Evolutionary conservation across 2,888 invertebrate species (phyloP), one percentile per base, ranked within the genome.

Genomic region (Abrostola triplasia): DNA sequence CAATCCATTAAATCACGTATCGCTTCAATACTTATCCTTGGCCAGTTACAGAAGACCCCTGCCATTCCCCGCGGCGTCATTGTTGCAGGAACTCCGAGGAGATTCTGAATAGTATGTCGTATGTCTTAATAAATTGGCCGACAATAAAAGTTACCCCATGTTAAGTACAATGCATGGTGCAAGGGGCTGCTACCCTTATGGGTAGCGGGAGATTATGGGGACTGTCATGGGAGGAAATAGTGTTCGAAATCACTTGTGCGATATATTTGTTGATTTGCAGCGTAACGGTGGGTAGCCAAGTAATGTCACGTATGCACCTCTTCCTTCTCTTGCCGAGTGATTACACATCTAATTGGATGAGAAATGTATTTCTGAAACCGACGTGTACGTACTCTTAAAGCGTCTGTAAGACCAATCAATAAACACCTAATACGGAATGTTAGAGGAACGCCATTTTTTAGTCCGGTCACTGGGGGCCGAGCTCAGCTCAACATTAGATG

Each of bases 81-180:
- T 83, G 72, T 77, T 40, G 54, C 50, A 6, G 41, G 70, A 73
- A 66, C 62, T 69, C 24, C 11, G 47, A 62, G 64, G 79, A 72
- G 77, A 60, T 62, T 83, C 81, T 86, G 77, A 89, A 92, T 89
- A 84, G 80, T 69, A 74, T 77, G 74, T 73, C 77, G 78, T 67
- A 76, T 89, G 55, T 87, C 91, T 72, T 35, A 57, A 53, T 82
- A 77, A 58, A 77, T 64, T 90, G 89, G 93, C 69, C 76, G 82
- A 81, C 84, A 90, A 88, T 93, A 91, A 93, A 93, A 90, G 89
- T 93, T 86, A 91, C 93, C 93, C 91, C 86, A 90, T 88, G 87
- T 84, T 88, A 87, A 90, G 90, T 87, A 93, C 91, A 93, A 92
- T 91, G 90, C 89, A 86, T 80, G 82, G 86, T 90, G 90, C 89